Percentiles rank a stretch among this genome's conserved stretches.
Conservation (phyloP, 1,140 invertebrate species). For the Ceratoteleas bidentatus region DNA sequence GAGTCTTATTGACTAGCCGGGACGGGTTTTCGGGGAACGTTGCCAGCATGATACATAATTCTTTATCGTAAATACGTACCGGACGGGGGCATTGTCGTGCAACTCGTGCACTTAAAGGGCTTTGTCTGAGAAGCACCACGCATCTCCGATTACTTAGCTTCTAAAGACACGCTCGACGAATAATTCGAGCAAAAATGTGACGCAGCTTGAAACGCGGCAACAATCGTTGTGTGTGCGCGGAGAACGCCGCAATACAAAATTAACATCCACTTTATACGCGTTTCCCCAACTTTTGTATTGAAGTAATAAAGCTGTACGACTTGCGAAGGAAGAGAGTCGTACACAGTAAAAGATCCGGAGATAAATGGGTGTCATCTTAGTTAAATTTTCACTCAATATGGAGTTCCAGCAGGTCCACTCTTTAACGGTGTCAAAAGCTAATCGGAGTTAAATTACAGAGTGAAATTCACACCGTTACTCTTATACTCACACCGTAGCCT, state of each 20-base stretch:
- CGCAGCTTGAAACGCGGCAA: constrained; percentile 11
- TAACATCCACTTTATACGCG: constrained; percentile 25
- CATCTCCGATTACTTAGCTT: constrained; percentile 58
- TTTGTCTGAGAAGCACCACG: constrained; percentile 55
- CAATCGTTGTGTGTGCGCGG: constrained; percentile 30
- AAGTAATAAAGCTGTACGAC: constrained; percentile 31
- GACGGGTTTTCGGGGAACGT: constrained; percentile 33
- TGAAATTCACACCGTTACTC: too few species aligned
- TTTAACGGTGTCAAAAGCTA: too few species aligned
- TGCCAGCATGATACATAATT: constrained; percentile 42
- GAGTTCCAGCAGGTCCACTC: too few species aligned
- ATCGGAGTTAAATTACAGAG: too few species aligned
- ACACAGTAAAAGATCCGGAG: too few species aligned
- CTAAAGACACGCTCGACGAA: constrained; percentile 46
- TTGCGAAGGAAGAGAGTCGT: background rate
- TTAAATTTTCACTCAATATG: too few species aligned
- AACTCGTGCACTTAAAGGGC: constrained; percentile 55
- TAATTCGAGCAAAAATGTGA: constrained; percentile 51
- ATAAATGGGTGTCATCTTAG: too few species aligned
- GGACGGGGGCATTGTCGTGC: constrained; percentile 48
- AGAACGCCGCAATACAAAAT: constrained; percentile 34
- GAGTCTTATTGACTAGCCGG: constrained; percentile 34
- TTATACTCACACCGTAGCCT: too few species aligned
- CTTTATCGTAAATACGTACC: constrained; percentile 57
- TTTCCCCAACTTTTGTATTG: constrained; percentile 29